These are phyloP conservation scores for Excalfactoria chinensis DNA, from an alignment of 2,113 vertebrate species.

Conservation along the genomic window DNA sequence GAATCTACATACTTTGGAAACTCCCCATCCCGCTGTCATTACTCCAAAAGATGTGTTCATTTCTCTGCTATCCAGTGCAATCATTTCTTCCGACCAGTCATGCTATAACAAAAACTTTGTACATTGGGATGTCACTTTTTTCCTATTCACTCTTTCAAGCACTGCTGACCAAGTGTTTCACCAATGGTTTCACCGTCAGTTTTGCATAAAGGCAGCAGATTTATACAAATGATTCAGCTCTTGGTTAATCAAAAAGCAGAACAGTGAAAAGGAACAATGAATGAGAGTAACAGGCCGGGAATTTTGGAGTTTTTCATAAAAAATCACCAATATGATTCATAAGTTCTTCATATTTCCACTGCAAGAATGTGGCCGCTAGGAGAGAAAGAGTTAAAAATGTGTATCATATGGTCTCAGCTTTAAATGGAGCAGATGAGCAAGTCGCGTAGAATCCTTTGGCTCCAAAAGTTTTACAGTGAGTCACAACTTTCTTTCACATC, in stretches of 20 bases:
- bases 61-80: neutral
- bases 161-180: neutral
- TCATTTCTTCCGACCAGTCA: neutral
- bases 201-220: constrained; percentile 34
- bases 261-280: neutral
- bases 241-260: neutral
- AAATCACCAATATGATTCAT: neutral
- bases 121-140: neutral
- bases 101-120: neutral
- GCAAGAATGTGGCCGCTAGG: neutral
- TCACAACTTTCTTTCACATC: neutral
- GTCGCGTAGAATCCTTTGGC: neutral
- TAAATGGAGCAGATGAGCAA: neutral
- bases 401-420: fast-evolving
- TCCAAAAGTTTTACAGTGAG: neutral
- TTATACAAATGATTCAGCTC: neutral
- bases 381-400: neutral
- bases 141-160: neutral
- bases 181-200: constrained; percentile 14
- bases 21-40: neutral
- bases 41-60: neutral
- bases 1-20: neutral
- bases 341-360: neutral
- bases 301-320: neutral
- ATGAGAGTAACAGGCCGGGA: neutral